A percentile compares a stretch with the other conserved stretches of the same genome.
These are phyloP conservation scores for Mamestra brassicae DNA, from an alignment of 2,888 invertebrate species.

Conservation along the genomic window DNA sequence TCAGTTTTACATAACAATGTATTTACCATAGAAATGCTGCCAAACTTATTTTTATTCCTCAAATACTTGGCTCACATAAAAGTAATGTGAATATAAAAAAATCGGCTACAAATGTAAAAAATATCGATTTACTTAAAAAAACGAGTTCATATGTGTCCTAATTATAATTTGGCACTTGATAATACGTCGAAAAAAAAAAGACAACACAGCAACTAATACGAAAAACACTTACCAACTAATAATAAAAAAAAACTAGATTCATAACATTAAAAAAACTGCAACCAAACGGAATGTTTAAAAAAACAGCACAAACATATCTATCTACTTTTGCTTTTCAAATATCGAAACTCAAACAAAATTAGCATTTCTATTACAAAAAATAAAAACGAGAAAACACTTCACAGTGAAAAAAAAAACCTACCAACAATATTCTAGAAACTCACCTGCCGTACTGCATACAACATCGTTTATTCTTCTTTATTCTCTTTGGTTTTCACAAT, in stretches of 20 bases:
- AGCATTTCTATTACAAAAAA: background rate
- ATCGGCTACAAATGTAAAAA: background rate
- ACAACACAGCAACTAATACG: background rate
- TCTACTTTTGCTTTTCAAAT: background rate
- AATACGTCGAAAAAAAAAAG: background rate
- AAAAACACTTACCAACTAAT: background rate
- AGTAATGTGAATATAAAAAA: background rate
- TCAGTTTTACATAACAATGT: too few species aligned
- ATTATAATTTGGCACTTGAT: too few species aligned
- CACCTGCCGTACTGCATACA: slow-evolving; percentile 89
- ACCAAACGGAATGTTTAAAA: background rate
- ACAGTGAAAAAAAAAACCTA: slow-evolving; percentile 1
- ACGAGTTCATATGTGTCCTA: too few species aligned
- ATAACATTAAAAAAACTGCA: background rate
- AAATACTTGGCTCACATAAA: too few species aligned
- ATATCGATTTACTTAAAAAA: too few species aligned
- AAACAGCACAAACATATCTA: background rate
- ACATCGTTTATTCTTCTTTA: slow-evolving; percentile 77
- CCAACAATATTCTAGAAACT: slow-evolving; percentile 61
- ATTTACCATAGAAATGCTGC: too few species aligned
- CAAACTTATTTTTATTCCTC: too few species aligned
- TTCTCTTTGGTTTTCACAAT: slow-evolving; percentile 63
- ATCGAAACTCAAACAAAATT: background rate
- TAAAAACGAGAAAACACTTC: background rate
- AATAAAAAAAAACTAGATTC: background rate